Conservation (phyloP, 2,888 invertebrate species). For the Drosophila rellima region DNA sequence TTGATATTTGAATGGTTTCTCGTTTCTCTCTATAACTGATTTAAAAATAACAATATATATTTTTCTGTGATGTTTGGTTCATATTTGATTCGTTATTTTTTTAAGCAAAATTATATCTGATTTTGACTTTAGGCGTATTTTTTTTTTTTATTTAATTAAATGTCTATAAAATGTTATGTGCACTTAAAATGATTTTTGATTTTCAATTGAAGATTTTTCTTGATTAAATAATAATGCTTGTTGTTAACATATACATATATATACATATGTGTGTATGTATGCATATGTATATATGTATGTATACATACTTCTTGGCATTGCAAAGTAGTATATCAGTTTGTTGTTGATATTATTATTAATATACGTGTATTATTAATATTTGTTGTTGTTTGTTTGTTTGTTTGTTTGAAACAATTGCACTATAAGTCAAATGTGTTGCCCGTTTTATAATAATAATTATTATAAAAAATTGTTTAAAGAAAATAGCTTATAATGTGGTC, state of each 20-base stretch:
- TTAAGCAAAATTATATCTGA: slow-evolving; percentile 40
- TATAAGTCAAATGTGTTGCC: slow-evolving; percentile 80
- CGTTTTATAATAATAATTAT: slow-evolving; percentile 46
- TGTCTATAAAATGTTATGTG: slow-evolving; percentile 67
- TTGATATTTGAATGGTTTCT: slow-evolving; percentile 45
- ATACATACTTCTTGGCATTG: slow-evolving; percentile 71
- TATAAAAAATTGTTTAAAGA: slow-evolving; percentile 53
- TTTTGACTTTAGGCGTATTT: slow-evolving; percentile 49
- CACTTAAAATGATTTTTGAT: slow-evolving; percentile 79
- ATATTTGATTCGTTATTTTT: slow-evolving; percentile 23
- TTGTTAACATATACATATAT: slow-evolving; percentile 30
- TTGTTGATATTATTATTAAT: slow-evolving; percentile 56
- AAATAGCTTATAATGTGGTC: slow-evolving; percentile 63
- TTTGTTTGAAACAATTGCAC: slow-evolving; percentile 82
- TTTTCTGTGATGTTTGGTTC: slow-evolving; percentile 42
- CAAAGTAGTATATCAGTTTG: slow-evolving; percentile 68
- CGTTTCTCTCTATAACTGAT: slow-evolving; percentile 41
- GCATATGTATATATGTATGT: slow-evolving; percentile 19
- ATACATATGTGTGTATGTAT: slow-evolving; percentile 17
- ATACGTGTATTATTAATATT: slow-evolving; percentile 55
- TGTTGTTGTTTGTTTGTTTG: slow-evolving; percentile 61
- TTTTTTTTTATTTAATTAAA: slow-evolving; percentile 25
- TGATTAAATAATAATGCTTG: slow-evolving; percentile 51
- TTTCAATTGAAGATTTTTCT: slow-evolving; percentile 63
- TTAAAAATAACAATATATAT: slow-evolving; percentile 28